Conservation (phyloP, 2,797 vertebrate genomes). For the Eulemur albifrons region DNA sequence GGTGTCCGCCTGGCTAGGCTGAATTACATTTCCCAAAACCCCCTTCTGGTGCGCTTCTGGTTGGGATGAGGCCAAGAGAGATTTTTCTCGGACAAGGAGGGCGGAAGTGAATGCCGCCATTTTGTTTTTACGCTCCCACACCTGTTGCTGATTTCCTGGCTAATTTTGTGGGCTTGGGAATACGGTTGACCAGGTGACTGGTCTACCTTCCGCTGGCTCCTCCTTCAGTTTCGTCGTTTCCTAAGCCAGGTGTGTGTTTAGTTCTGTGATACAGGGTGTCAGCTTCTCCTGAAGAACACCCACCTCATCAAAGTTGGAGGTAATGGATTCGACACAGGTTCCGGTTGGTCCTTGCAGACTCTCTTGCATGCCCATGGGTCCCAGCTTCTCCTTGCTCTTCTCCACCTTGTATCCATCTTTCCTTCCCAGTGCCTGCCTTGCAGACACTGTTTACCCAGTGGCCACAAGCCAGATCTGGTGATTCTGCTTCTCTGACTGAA, state of each 20-base stretch:
- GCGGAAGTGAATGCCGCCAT: not conserved
- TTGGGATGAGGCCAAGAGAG: not conserved
- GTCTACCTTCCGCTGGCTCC: not conserved
- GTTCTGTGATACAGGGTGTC: not conserved
- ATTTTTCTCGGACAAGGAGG: not conserved
- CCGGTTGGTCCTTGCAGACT: not conserved
- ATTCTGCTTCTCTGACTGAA: not conserved
- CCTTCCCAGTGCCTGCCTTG: not conserved
- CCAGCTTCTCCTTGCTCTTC: not conserved
- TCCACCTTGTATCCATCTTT: not conserved
- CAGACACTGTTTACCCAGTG: not conserved
- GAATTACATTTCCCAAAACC: not conserved
- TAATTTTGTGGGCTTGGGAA: accelerated
- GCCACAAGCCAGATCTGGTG: not conserved
- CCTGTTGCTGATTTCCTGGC: accelerated
- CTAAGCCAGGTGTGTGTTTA: not conserved
- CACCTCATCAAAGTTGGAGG: not conserved
- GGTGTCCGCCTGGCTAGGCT: accelerated
- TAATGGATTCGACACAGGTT: not conserved
- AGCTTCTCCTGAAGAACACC: not conserved
- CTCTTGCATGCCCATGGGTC: not conserved
- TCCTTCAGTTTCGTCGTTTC: not conserved
- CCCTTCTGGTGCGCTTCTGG: not conserved
- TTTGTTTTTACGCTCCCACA: not conserved
- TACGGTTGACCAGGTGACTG: accelerated